phyloP scores from a whole-genome alignment of 2,797 vertebrate genomes.

The Esox masquinongy region DNA sequence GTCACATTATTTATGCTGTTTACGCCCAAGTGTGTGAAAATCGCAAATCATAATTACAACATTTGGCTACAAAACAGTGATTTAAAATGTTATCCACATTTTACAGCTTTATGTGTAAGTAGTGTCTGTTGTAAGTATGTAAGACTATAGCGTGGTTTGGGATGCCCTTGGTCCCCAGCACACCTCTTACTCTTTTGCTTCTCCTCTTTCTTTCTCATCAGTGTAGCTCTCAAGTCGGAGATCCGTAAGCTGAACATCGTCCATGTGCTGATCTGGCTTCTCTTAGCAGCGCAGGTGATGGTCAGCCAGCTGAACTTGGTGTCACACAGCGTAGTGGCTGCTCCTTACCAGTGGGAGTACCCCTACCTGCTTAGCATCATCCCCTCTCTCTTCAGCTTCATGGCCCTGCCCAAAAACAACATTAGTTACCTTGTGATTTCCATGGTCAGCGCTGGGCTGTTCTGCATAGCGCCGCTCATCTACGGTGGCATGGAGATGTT shows the following conservation, averaged over 20 bases:
- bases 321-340: constrained; percentile 86
- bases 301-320: constrained; percentile 88
- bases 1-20: too few species aligned
- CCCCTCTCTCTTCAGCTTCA: constrained; percentile 84
- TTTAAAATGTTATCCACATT: too few species aligned
- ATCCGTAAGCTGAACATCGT: constrained; percentile 93
- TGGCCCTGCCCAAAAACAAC: constrained; percentile 93
- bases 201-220: constrained; percentile 34
- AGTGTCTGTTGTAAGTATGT: too few species aligned
- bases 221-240: constrained; percentile 82
- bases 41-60: too few species aligned
- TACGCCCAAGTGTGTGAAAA: too few species aligned
- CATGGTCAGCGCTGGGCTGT: constrained; percentile 94
- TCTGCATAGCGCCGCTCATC: constrained; percentile 89
- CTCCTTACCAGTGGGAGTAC: constrained; percentile 96
- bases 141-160: too few species aligned
- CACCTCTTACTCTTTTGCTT: not conserved
- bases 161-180: too few species aligned
- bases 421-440: constrained; percentile 96
- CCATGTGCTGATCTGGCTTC: constrained; percentile 85
- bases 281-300: constrained; percentile 83
- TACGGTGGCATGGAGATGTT: constrained; percentile 98
- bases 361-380: constrained; percentile 89
- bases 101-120: too few species aligned
- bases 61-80: too few species aligned